A percentile compares a stretch with the other conserved stretches of the same genome.
Evolutionary conservation across 2,888 invertebrate species (phyloP).

Genomic region (Sphaerophoria taeniata): DNA sequence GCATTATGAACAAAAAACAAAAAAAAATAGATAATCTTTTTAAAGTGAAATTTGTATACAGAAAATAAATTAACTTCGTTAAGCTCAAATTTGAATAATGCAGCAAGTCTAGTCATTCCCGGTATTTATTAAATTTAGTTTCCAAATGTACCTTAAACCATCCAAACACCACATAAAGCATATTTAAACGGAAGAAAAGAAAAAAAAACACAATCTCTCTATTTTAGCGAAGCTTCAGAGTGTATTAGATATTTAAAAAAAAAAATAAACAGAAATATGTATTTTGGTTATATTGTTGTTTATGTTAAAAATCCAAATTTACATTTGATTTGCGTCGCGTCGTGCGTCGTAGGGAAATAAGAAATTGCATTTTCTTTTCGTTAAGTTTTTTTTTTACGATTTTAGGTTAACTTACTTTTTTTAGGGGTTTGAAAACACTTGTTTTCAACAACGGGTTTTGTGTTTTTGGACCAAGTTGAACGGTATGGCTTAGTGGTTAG

Average conservation of each 20-base stretch:
- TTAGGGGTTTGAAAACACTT: neutral
- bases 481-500: too few species aligned
- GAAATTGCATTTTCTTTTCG: neutral
- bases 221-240: slow-evolving; percentile 60
- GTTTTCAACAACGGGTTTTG: neutral
- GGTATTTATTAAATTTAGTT: slow-evolving; percentile 71
- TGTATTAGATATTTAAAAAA: slow-evolving; percentile 12
- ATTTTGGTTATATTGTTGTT: slow-evolving; percentile 14
- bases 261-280: neutral
- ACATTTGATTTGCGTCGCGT: neutral
- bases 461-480: too few species aligned
- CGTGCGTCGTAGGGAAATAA: slow-evolving; percentile 10
- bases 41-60: slow-evolving; percentile 55
- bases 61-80: slow-evolving; percentile 26
- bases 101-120: slow-evolving; percentile 72
- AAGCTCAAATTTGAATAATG: slow-evolving; percentile 58
- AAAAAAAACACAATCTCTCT: slow-evolving; percentile 36
- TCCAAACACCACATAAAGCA: slow-evolving; percentile 55
- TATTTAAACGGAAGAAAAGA: slow-evolving; percentile 5
- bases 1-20: slow-evolving; percentile 35
- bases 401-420: neutral
- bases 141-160: slow-evolving; percentile 72
- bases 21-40: slow-evolving; percentile 8
- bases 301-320: neutral
- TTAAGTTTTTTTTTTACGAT: too few species aligned